Base-by-base conservation (phyloP, 1,140 invertebrate genomes). In the Pentalonia nigronervosa region DNA sequence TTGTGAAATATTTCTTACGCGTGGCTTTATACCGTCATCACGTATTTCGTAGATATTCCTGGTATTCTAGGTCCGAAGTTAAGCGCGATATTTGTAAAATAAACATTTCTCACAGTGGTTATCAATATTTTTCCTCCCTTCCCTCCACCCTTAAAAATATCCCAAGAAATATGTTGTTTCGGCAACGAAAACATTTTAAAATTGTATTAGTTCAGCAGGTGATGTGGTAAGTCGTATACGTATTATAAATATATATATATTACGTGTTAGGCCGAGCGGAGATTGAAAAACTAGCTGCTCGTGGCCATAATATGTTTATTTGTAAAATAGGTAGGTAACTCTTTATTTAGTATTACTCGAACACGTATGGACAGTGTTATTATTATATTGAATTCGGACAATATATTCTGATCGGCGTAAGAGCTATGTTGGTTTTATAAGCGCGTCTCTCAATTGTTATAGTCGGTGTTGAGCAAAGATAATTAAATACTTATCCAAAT, bases 1-100 rank as follows among this genome's bases (percentile, higher is more conserved):
- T 84, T 84, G 83, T 25, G 41, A 84, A 45, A 41, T 84, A 84
- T 84, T 84, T 84, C 83, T 84, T 84, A 84, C 83, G 30, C n/a
- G 25, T 11, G 25, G 30, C 41, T 50, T 20, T 50, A 20, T 2
- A 50, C 47, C 25, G 14, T 11, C 60, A 4, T 67, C 30, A 67
- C 60, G 60, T n/a, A 14, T 76, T 76, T 14, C 14, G 4, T 7
- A 30, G 17, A n/a, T 76, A n/a, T 53, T 20, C 60, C 60, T 1
- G 60, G 60, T 34, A 76, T 76, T n/a, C n/a, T 14, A n/a, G 4
- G n/a, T 34, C 30, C 30, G 60, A 34, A 76, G 60, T 34, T 76
- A 17, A 14, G 60, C 25, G 30, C 60, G 60, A 76, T 76, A 76
- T n/a, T 76, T 30, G 60, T n/a, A 76, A 76, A n/a, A 76, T n/a